Conservation (phyloP, 1,140 invertebrate species). For the Lordiphosa stackelbergi region DNA sequence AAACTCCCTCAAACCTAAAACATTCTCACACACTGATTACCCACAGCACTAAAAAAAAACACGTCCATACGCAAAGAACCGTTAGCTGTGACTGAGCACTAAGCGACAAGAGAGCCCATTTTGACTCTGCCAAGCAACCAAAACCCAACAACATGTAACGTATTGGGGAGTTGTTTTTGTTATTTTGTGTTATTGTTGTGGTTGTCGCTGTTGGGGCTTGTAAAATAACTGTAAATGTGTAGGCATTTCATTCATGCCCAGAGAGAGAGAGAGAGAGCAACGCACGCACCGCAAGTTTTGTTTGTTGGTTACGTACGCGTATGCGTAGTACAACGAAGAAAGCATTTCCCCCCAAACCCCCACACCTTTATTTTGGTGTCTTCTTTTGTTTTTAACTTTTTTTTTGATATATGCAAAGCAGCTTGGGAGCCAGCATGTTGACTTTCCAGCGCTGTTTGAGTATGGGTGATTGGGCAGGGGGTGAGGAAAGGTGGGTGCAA, state of each 20-base stretch:
- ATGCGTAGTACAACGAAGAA: conserved; percentile 49
- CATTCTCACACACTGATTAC: conserved; percentile 11
- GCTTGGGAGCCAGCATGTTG: conserved; percentile 39
- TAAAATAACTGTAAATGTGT: conserved; percentile 72
- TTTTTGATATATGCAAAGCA: conserved; percentile 60
- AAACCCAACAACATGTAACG: conserved; percentile 57
- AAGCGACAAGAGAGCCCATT: conserved; percentile 24
- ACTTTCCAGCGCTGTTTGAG: not conserved
- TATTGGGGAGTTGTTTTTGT: conserved; percentile 48
- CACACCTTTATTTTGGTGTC: conserved; percentile 1
- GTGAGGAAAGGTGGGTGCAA: conserved; percentile 3
- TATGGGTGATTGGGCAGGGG: not conserved
- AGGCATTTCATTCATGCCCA: conserved; percentile 68
- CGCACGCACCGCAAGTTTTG: conserved; percentile 54
- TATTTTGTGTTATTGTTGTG: conserved; percentile 18
- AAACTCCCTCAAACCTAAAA: conserved; percentile 11
- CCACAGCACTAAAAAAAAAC: conserved; percentile 35
- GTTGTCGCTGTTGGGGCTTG: conserved; percentile 17
- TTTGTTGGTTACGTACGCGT: conserved; percentile 48
- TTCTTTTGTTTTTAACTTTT: conserved; percentile 7
- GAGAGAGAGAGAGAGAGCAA: conserved; percentile 31
- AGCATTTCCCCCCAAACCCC: conserved; percentile 48
- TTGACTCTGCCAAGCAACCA: conserved; percentile 34
- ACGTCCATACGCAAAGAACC: conserved; percentile 77
- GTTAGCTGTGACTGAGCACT: conserved; percentile 68